These are phyloP conservation scores for Cataglyphis altisquamis DNA, from an alignment of 2,888 invertebrate species.

Conservation along the genomic window DNA sequence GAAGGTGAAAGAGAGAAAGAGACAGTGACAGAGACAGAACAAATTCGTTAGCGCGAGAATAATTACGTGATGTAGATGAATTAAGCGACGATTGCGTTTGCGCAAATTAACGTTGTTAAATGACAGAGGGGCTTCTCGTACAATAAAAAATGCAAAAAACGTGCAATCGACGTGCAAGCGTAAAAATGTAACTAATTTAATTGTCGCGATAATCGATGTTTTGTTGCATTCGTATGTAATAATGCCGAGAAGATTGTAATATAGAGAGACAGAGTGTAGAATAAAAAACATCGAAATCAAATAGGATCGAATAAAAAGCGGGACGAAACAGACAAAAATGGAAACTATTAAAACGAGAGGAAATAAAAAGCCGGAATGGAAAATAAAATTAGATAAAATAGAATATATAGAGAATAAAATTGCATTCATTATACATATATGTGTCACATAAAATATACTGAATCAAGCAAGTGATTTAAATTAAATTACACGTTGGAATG, in stretches of 20 bases:
- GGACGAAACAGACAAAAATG: conserved; percentile 35
- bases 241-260: conserved; percentile 39
- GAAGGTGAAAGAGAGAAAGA: no score
- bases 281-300: conserved; percentile 29
- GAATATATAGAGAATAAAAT: conserved; percentile 11
- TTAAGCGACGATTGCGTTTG: conserved; percentile 51
- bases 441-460: conserved; percentile 3
- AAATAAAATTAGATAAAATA: conserved; percentile 27
- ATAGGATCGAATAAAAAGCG: conserved; percentile 20
- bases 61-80: conserved; percentile 43
- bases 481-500: conserved; percentile 26
- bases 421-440: not conserved
- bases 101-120: conserved; percentile 53
- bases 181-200: conserved; percentile 55
- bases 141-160: conserved; percentile 4
- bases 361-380: conserved; percentile 1
- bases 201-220: conserved; percentile 46
- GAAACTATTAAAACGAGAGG: conserved; percentile 25
- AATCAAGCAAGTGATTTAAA: conserved; percentile 25
- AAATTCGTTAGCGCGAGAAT: conserved; percentile 25
- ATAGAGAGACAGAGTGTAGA: not conserved
- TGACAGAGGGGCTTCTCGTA: not conserved
- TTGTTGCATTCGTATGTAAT: conserved; percentile 40
- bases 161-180: conserved; percentile 34
- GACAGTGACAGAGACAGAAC: not conserved